Evolutionary conservation across 2,113 vertebrate genomes (phyloP).

Genomic region (Aspiorhynchus laticeps): DNA sequence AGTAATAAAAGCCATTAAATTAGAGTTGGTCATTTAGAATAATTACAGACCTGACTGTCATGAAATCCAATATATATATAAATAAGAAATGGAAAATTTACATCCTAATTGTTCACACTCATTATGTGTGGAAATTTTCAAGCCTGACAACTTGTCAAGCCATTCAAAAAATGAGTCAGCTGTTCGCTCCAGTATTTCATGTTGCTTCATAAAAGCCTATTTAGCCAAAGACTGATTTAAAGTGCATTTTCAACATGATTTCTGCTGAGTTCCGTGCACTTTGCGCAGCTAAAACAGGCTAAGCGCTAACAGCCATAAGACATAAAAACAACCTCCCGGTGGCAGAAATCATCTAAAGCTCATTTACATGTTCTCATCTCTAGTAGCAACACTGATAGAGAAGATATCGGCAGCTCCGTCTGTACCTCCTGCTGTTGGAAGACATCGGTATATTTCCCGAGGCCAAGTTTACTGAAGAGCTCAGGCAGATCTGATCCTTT

Average conservation of each 20-base stretch:
- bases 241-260: background rate
- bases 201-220: background rate
- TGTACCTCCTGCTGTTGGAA: constrained; percentile 98
- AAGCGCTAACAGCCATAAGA: background rate
- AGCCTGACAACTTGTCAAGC: background rate
- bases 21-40: background rate
- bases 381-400: background rate
- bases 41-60: background rate
- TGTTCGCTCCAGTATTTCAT: background rate
- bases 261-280: background rate
- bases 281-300: background rate
- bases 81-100: background rate
- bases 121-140: background rate
- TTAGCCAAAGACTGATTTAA: background rate
- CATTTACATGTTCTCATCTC: background rate
- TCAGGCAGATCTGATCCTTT: constrained; percentile 97
- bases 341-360: background rate
- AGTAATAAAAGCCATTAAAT: background rate
- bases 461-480: constrained; percentile 95
- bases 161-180: background rate
- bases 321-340: background rate
- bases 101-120: background rate
- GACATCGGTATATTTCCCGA: constrained; percentile 97
- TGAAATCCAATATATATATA: background rate
- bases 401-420: background rate